Evolutionary conservation across 1,140 invertebrate species (phyloP).

Genomic region (Pteromalus puparum): DNA sequence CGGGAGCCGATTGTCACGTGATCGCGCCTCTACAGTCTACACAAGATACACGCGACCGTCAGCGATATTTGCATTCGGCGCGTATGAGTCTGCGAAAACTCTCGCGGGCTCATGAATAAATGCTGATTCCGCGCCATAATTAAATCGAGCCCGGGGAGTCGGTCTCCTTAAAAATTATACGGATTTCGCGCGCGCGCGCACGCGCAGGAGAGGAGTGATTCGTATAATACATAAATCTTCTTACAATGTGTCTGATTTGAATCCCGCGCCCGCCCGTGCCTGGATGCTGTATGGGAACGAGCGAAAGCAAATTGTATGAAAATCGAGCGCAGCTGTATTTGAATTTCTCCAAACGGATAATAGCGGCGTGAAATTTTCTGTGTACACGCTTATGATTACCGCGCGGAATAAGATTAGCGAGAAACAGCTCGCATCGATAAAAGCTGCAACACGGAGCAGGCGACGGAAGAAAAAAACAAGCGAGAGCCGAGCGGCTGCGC

Average conservation of each 20-base stretch:
- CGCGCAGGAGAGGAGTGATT: neutral
- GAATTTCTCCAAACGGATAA: neutral
- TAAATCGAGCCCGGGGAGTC: slow-evolving; percentile 21
- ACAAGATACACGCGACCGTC: neutral
- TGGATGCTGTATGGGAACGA: neutral
- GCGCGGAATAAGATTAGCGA: no score
- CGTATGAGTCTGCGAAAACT: neutral
- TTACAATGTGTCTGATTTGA: neutral
- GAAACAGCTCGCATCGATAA: neutral
- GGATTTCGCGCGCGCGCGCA: neutral
- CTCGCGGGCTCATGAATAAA: slow-evolving; percentile 32
- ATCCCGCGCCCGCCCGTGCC: neutral
- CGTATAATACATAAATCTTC: slow-evolving; percentile 27
- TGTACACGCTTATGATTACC: no score
- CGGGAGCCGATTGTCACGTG: neutral
- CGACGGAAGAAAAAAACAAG: neutral
- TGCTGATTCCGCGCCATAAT: slow-evolving; percentile 22
- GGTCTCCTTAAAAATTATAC: neutral
- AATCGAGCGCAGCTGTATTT: neutral
- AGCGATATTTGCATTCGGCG: slow-evolving; percentile 18
- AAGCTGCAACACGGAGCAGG: neutral
- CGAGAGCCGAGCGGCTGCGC: neutral
- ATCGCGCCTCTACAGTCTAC: no score
- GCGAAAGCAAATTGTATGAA: slow-evolving; percentile 24
- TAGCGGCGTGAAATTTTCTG: neutral